These are phyloP conservation scores for Phasianus colchicus DNA, from an alignment of 2,113 vertebrate species.

Conservation along the genomic window DNA sequence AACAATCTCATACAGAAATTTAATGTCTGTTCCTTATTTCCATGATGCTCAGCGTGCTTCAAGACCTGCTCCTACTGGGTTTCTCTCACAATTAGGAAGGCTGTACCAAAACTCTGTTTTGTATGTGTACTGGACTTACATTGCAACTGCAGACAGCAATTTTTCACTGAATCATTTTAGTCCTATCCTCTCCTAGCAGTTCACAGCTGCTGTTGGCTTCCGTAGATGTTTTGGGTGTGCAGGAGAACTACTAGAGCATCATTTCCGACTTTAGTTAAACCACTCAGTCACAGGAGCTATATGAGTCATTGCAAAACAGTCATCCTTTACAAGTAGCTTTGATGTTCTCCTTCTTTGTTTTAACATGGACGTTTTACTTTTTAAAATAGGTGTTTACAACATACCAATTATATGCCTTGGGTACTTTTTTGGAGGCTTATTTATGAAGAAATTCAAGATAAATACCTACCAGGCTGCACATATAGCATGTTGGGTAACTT, in stretches of 20 bases:
- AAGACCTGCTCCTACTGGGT: not conserved
- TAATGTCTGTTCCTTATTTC: not conserved
- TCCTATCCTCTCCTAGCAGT: not conserved
- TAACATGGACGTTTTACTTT: constrained; percentile 40
- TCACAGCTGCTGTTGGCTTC: not conserved
- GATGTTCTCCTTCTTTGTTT: not conserved
- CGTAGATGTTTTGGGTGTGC: not conserved
- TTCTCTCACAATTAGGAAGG: not conserved
- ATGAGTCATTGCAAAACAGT: not conserved
- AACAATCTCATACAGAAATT: not conserved
- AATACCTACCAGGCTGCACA: constrained; percentile 85
- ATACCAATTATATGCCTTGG: constrained; percentile 89
- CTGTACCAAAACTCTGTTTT: not conserved
- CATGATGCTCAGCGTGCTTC: not conserved
- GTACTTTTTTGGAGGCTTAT: constrained; percentile 89
- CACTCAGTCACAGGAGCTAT: not conserved
- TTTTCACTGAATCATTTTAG: not conserved
- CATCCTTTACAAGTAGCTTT: not conserved
- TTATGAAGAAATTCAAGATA: constrained; percentile 94
- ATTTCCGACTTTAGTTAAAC: not conserved
- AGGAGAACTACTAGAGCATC: not conserved
- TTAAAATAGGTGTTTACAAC: constrained; percentile 87
- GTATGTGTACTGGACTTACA: not conserved
- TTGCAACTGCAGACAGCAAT: not conserved
- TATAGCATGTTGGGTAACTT: constrained; percentile 80